These are phyloP conservation scores for Barnardius zonarius DNA, from an alignment of 2,113 vertebrate genomes.

Conservation along the genomic window DNA sequence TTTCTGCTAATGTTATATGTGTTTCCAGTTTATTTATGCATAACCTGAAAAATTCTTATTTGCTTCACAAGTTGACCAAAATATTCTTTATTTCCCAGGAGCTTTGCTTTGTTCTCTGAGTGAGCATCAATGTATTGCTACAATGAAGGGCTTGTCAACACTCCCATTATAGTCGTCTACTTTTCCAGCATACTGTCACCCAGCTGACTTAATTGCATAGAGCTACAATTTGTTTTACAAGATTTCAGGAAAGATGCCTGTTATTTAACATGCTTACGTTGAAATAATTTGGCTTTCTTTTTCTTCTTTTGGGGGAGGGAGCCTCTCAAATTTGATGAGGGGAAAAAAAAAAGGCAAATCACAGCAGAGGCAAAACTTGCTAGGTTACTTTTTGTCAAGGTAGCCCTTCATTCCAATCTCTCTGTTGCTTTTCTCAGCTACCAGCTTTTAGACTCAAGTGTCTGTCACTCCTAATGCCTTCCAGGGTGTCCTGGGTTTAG, in stretches of 20 bases:
- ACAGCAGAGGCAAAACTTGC: background rate
- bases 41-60: background rate
- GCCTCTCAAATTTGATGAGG: background rate
- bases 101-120: background rate
- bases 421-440: background rate
- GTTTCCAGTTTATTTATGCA: background rate
- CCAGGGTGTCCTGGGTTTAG: background rate
- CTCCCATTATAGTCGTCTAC: background rate
- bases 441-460: background rate
- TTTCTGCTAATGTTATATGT: conserved; percentile 1
- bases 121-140: background rate
- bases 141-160: background rate
- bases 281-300: background rate
- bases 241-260: background rate
- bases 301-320: background rate
- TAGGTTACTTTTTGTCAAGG: background rate
- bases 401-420: background rate
- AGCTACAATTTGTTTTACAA: background rate
- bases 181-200: background rate
- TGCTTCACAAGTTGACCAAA: background rate
- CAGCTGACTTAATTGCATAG: background rate
- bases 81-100: conserved; percentile 11
- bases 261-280: background rate
- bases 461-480: background rate
- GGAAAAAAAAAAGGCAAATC: background rate